phyloP scores from a whole-genome alignment of 2,113 vertebrate genomes.

The Donacobius atricapilla region DNA sequence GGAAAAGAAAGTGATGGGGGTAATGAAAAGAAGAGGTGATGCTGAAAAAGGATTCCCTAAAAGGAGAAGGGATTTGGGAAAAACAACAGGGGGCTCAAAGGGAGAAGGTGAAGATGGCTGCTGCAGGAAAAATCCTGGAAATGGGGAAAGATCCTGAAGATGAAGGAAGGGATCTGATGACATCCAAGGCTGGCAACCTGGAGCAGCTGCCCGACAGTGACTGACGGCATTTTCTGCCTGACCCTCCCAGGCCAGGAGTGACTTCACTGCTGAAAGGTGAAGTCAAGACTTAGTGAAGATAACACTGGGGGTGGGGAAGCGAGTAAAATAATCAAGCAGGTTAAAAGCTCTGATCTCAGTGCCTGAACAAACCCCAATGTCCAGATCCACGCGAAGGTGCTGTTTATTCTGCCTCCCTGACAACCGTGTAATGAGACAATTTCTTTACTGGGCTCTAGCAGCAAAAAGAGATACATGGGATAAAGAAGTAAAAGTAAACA shows the following conservation, averaged over 20 bases:
- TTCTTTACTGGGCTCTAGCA: background rate
- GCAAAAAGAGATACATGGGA: background rate
- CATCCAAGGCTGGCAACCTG: background rate
- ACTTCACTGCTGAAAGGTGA: background rate
- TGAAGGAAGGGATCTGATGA: rapidly evolving
- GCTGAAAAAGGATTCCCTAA: background rate
- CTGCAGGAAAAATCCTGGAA: background rate
- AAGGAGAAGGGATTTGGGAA: background rate
- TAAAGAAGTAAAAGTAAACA: background rate
- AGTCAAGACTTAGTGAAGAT: background rate
- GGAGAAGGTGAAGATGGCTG: background rate
- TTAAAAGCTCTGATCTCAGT: background rate
- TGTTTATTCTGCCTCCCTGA: background rate
- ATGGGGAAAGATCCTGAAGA: background rate
- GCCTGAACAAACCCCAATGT: background rate
- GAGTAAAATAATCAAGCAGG: background rate
- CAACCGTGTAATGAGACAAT: background rate
- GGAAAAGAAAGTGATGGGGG: background rate
- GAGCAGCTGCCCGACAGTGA: background rate
- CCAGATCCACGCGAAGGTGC: background rate
- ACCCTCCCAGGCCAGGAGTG: background rate
- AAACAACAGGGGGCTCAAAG: background rate
- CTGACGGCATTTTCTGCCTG: rapidly evolving
- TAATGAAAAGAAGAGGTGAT: background rate
- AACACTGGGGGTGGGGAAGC: background rate